Evolutionary conservation across 2,797 vertebrate species (phyloP).

Genomic region (Sebastes aleutianus): DNA sequence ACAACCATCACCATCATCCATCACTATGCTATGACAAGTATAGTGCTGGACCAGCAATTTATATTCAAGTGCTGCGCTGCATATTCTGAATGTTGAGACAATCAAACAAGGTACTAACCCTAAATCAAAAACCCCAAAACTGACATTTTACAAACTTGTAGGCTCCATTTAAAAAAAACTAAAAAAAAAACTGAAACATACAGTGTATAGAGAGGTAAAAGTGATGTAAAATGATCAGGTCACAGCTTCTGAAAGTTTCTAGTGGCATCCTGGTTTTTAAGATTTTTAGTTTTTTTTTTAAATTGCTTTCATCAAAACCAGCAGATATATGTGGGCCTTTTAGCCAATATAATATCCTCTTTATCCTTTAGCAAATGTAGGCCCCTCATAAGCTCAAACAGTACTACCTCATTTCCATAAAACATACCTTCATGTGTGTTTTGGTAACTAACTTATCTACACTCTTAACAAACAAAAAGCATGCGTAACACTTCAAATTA

Average conservation of each 20-base stretch:
- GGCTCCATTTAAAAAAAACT: not conserved
- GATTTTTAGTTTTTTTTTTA: not conserved
- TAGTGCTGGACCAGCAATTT: not conserved
- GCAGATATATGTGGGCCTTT: not conserved
- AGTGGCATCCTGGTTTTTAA: slow-evolving; percentile 1
- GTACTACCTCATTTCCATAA: slow-evolving; percentile 12
- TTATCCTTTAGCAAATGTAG: not conserved
- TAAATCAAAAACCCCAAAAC: not conserved
- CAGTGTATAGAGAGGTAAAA: not conserved
- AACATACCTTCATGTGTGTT: slow-evolving; percentile 24
- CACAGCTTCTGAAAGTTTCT: slow-evolving; percentile 14
- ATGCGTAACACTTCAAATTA: slow-evolving; percentile 52
- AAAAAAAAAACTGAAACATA: not conserved
- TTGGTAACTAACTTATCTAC: slow-evolving; percentile 38
- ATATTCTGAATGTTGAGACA: not conserved
- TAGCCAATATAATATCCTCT: not conserved
- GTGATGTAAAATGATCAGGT: not conserved
- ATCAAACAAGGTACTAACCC: not conserved
- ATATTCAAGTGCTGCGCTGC: not conserved
- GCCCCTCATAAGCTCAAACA: not conserved
- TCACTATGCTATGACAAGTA: not conserved
- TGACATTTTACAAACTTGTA: not conserved
- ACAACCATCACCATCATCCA: not conserved
- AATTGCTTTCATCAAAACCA: not conserved
- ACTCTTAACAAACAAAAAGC: slow-evolving; percentile 53